A percentile compares a stretch with the other conserved stretches of the same genome.
Conservation (phyloP, 2,888 invertebrate genomes). For the Laspeyria flexula region DNA sequence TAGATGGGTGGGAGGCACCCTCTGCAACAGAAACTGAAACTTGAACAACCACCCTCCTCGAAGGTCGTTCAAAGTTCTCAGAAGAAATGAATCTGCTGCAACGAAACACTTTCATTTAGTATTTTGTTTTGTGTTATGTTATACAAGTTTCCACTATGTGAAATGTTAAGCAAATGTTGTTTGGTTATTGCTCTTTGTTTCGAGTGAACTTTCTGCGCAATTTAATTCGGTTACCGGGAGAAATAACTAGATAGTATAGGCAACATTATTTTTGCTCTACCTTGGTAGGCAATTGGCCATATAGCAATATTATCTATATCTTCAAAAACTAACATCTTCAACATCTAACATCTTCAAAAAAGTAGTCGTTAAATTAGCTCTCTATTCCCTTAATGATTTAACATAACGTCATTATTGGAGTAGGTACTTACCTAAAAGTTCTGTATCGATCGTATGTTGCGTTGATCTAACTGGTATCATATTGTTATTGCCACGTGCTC, state of each 20-base stretch:
- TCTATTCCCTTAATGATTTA: no score
- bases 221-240: background rate
- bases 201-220: background rate
- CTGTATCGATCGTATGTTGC: no score
- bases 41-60: constrained; percentile 69
- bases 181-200: background rate
- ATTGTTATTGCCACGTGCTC: no score
- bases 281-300: no score
- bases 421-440: no score
- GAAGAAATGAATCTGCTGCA: constrained; percentile 77
- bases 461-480: no score
- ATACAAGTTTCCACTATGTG: constrained; percentile 32
- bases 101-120: constrained; percentile 78
- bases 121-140: constrained; percentile 46
- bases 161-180: constrained; percentile 1
- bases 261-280: no score
- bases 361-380: no score
- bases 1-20: constrained; percentile 69
- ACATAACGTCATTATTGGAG: no score
- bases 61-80: constrained; percentile 83
- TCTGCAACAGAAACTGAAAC: constrained; percentile 77
- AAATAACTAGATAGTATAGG: background rate
- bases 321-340: no score
- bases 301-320: no score
- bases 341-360: no score